Conservation (phyloP, 2,888 invertebrate genomes). For the Alcis repandata region DNA sequence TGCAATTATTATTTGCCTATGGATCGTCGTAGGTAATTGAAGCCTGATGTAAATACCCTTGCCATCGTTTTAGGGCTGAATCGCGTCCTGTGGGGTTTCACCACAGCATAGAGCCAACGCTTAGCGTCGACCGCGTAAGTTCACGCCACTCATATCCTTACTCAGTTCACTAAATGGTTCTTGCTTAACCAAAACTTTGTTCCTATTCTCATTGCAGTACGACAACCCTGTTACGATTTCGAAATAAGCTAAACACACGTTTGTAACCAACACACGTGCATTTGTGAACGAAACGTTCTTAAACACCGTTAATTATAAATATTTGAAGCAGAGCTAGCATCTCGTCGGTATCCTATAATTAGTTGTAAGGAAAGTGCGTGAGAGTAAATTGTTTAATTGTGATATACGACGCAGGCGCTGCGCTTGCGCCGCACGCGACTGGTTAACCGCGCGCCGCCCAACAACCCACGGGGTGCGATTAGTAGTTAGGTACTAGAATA, state of each 20-base stretch:
- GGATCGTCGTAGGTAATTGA: too few species aligned
- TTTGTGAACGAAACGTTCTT: slow-evolving; percentile 4
- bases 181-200: neutral
- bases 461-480: slow-evolving; percentile 14
- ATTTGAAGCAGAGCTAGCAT: slow-evolving; percentile 63
- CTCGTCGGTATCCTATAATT: slow-evolving; percentile 65
- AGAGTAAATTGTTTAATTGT: slow-evolving; percentile 80
- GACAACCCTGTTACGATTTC: neutral
- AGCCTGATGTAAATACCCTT: too few species aligned
- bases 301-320: slow-evolving; percentile 63
- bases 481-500: slow-evolving; percentile 18
- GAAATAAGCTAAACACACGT: slow-evolving; percentile 1
- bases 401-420: slow-evolving; percentile 65
- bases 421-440: slow-evolving; percentile 64
- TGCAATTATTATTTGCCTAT: too few species aligned
- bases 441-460: slow-evolving; percentile 52
- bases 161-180: neutral
- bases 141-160: too few species aligned
- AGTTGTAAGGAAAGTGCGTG: slow-evolving; percentile 74
- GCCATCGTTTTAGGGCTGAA: too few species aligned
- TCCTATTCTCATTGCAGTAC: neutral
- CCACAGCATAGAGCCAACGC: too few species aligned
- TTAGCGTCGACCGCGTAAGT: too few species aligned
- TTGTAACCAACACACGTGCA: slow-evolving; percentile 18
- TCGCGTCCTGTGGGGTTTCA: too few species aligned